Conservation (phyloP, 2,888 invertebrate genomes). For the Therioaphis trifolii region DNA sequence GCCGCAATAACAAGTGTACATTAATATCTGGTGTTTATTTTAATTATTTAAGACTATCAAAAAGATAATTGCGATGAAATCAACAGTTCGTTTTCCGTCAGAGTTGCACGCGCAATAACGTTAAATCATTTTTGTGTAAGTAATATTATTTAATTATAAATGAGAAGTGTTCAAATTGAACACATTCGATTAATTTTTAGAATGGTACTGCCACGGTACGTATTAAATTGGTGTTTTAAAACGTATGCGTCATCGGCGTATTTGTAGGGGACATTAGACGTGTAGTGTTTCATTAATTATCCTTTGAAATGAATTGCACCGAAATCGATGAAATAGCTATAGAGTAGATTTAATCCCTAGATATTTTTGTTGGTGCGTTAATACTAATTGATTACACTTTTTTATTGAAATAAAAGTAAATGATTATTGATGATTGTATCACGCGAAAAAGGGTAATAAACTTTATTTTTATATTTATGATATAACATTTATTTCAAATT, state of each 20-base stretch:
- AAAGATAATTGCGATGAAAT: too few species aligned
- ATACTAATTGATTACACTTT: background rate
- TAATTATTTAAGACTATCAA: too few species aligned
- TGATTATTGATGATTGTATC: constrained; percentile 1
- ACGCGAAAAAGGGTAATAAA: background rate
- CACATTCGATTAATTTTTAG: background rate
- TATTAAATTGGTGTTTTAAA: background rate
- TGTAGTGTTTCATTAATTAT: constrained; percentile 14
- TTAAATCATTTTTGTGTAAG: too few species aligned
- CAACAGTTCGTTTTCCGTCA: too few species aligned
- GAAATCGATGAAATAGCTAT: background rate
- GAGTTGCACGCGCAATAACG: too few species aligned
- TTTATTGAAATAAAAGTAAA: constrained; percentile 16
- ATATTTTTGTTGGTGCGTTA: background rate
- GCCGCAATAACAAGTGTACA: too few species aligned
- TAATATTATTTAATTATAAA: background rate
- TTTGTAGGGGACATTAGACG: background rate
- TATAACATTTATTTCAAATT: background rate
- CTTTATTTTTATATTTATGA: background rate
- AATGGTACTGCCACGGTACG: background rate
- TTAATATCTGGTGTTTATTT: background rate
- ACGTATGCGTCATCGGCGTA: background rate
- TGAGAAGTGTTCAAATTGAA: background rate
- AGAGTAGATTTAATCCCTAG: too few species aligned
- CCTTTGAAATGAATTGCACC: background rate